A percentile compares a stretch with the other conserved stretches of the same genome.
phyloP scores from a whole-genome alignment of 2,888 invertebrate species.

The Eupithecia insigniata region DNA sequence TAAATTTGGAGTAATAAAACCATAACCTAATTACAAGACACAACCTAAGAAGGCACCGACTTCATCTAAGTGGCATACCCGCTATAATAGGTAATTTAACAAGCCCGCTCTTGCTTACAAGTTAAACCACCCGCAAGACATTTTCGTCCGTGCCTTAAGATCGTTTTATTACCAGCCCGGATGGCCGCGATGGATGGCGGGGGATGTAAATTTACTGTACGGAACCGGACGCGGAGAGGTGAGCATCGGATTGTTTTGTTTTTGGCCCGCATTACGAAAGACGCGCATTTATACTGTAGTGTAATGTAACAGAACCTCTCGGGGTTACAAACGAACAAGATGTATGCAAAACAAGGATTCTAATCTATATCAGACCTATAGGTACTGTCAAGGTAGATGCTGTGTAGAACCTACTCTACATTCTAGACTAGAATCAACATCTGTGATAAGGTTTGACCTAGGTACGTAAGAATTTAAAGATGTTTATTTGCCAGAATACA shows the following conservation, averaged over 20 bases:
- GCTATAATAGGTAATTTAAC: too few relatives aligned
- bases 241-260: conserved; percentile 83
- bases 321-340: not conserved
- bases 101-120: conserved; percentile 45
- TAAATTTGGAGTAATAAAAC: not conserved
- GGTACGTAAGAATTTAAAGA: not conserved
- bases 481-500: too few relatives aligned
- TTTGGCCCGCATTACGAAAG: conserved; percentile 74
- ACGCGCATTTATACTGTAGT: conserved; percentile 56
- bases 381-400: too few relatives aligned
- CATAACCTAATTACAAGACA: not conserved
- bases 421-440: not conserved
- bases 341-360: not conserved
- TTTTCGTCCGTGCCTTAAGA: conserved; percentile 79
- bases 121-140: conserved; percentile 65
- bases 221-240: conserved; percentile 81
- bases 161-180: conserved; percentile 83
- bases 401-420: not conserved
- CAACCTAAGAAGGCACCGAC: not conserved
- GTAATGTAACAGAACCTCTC: conserved; percentile 36
- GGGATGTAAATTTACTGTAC: conserved; percentile 83
- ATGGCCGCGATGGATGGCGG: conserved; percentile 83
- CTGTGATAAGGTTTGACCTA: not conserved
- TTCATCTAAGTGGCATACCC: not conserved
- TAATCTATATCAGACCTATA: too few relatives aligned